phyloP scores from a whole-genome alignment of 1,140 invertebrate species.

The Dendrolimus kikuchii region DNA sequence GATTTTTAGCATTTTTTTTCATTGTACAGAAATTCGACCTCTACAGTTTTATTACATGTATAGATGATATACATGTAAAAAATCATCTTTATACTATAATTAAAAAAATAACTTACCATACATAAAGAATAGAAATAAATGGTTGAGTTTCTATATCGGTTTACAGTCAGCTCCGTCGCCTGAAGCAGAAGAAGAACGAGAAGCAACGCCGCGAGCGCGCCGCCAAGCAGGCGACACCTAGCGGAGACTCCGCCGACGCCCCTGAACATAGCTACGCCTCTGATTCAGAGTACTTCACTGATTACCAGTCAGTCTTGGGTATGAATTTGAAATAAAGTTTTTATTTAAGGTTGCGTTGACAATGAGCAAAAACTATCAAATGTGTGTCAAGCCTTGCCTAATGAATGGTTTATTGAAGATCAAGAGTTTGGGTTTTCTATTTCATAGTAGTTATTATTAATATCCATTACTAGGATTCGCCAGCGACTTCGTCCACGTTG shows the following conservation, averaged over 20 bases:
- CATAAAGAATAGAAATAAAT: no score
- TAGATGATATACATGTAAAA: no score
- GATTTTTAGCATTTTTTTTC: no score
- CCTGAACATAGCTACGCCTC: slow-evolving; percentile 41
- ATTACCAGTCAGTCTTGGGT: slow-evolving; percentile 58
- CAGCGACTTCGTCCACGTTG: no score
- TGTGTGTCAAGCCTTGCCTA: neutral
- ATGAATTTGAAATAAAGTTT: slow-evolving; percentile 6
- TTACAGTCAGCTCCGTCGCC: slow-evolving; percentile 34
- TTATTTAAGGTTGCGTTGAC: neutral
- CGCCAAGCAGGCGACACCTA: slow-evolving; percentile 18
- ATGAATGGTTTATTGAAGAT: neutral
- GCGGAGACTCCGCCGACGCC: slow-evolving; percentile 28
- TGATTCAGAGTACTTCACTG: slow-evolving; percentile 60
- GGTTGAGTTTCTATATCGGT: neutral
- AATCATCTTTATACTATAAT: no score
- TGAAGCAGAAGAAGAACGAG: slow-evolving; percentile 28
- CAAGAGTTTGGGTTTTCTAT: no score
- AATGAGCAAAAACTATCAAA: neutral
- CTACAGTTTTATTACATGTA: no score
- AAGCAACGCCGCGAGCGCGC: slow-evolving; percentile 20
- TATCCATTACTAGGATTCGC: neutral
- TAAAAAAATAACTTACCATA: no score
- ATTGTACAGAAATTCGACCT: no score
- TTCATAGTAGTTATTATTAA: neutral